These are phyloP conservation scores for Zaprionus gabonicus DNA, from an alignment of 1,140 invertebrate genomes.

Conservation along the genomic window DNA sequence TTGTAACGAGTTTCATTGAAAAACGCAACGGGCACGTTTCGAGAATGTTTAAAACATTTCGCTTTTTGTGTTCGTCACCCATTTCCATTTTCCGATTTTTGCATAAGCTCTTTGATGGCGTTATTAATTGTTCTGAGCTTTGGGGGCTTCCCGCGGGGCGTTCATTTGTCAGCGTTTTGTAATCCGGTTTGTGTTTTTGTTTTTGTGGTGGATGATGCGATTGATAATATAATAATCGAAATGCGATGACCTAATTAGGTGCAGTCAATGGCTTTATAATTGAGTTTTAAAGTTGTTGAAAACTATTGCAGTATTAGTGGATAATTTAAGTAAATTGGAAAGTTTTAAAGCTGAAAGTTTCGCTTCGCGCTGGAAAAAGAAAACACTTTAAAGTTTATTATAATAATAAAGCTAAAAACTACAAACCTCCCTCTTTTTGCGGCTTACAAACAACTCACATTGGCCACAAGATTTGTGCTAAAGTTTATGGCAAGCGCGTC, in stretches of 20 bases:
- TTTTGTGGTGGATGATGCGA: constrained; percentile 7
- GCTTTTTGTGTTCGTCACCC: neutral
- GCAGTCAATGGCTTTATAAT: constrained; percentile 25
- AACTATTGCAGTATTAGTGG: too few relatives aligned
- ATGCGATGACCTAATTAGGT: constrained; percentile 22
- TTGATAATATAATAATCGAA: constrained; percentile 9
- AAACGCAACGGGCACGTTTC: constrained; percentile 43
- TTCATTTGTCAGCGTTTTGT: constrained; percentile 28
- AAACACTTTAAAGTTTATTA: constrained; percentile 8
- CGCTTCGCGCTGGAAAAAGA: neutral
- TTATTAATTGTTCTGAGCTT: constrained; percentile 33
- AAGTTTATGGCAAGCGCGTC: neutral
- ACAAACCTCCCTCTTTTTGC: neutral
- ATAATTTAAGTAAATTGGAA: neutral
- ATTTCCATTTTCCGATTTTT: constrained; percentile 7
- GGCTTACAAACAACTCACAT: neutral
- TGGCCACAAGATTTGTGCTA: constrained; percentile 2
- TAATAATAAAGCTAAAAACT: neutral
- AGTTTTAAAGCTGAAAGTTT: neutral
- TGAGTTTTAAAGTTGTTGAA: constrained; percentile 7
- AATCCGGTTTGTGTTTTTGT: constrained; percentile 15
- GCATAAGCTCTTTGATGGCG: constrained; percentile 17
- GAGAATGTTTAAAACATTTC: constrained; percentile 6
- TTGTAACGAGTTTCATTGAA: constrained; percentile 51
- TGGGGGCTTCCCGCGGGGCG: neutral